Percentiles rank a stretch among this genome's conserved stretches.
These are phyloP conservation scores for Melanotaenia parkinsoni DNA, from an alignment of 2,797 vertebrate species.

Conservation along the genomic window DNA sequence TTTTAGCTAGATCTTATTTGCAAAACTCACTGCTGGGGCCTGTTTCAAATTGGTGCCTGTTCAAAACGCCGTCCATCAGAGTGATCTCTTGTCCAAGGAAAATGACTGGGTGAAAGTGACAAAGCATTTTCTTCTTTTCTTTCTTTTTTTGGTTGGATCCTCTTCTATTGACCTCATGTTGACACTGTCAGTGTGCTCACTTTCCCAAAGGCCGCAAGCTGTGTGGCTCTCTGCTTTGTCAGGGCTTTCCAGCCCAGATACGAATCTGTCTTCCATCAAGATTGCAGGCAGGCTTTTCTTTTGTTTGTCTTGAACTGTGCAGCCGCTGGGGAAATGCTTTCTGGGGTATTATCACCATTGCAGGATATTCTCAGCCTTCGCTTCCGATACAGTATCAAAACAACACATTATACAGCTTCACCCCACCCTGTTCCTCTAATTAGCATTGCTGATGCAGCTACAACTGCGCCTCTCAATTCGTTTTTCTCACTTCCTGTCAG, in stretches of 20 bases:
- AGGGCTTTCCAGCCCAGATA: constrained; percentile 72
- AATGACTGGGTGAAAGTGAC: constrained; percentile 60
- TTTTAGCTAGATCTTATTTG: constrained; percentile 55
- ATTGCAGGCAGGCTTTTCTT: constrained; percentile 70
- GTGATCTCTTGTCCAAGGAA: constrained; percentile 17
- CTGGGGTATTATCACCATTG: constrained; percentile 77
- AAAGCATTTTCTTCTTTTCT: constrained; percentile 44
- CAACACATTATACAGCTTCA: constrained; percentile 62
- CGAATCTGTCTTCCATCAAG: constrained; percentile 81
- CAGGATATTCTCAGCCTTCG: constrained; percentile 80
- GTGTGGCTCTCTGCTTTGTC: constrained; percentile 69
- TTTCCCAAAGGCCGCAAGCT: constrained; percentile 59
- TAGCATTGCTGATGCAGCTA: constrained; percentile 41
- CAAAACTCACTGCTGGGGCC: constrained; percentile 60
- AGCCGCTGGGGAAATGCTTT: constrained; percentile 73
- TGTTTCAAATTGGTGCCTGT: constrained; percentile 29
- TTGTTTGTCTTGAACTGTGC: constrained; percentile 69
- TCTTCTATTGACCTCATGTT: constrained; percentile 67
- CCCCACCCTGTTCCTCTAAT: constrained; percentile 65
- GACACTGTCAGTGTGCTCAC: constrained; percentile 60
- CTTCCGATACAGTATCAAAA: constrained; percentile 80
- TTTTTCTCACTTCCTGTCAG: constrained; percentile 60
- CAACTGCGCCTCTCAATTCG: constrained; percentile 45
- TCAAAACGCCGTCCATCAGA: constrained; percentile 46
- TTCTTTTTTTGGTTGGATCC: constrained; percentile 28